phyloP scores from a whole-genome alignment of 2,888 invertebrate genomes.

The Thumatha senex region DNA sequence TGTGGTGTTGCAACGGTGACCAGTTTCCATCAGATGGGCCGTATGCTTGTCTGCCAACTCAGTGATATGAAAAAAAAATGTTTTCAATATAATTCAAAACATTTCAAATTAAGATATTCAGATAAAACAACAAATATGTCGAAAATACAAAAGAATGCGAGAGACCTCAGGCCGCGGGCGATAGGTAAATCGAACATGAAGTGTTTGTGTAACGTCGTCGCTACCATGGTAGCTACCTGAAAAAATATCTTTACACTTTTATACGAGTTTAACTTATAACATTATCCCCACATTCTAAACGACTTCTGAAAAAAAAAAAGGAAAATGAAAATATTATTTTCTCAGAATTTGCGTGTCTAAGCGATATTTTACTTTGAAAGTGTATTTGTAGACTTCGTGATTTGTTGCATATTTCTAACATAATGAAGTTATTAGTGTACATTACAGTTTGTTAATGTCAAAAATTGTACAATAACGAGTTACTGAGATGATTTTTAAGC shows the following conservation, averaged over 20 bases:
- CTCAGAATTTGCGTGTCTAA: not conserved
- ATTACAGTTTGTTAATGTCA: no score
- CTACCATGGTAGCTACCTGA: not conserved
- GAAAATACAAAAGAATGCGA: constrained; percentile 9
- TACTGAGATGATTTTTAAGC: not conserved
- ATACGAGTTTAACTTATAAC: constrained; percentile 8
- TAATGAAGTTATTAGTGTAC: no score
- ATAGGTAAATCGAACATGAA: constrained; percentile 22
- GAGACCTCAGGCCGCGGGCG: constrained; percentile 9
- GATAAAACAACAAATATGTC: not conserved
- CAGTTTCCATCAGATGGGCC: no score
- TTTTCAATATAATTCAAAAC: not conserved
- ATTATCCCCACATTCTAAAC: not conserved
- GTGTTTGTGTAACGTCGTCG: constrained; percentile 12
- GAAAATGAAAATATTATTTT: not conserved
- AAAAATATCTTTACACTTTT: constrained; percentile 1
- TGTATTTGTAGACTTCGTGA: not conserved
- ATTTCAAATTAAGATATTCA: not conserved
- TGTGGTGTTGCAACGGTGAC: no score
- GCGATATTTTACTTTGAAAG: not conserved
- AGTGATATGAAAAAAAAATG: not conserved
- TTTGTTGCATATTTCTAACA: no score
- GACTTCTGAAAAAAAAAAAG: not conserved
- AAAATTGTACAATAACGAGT: no score
- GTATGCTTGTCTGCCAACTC: no score